A percentile compares a stretch with the other conserved stretches of the same genome.
Conservation (phyloP, 2,113 vertebrate species). For the Arenaria interpres region DNA sequence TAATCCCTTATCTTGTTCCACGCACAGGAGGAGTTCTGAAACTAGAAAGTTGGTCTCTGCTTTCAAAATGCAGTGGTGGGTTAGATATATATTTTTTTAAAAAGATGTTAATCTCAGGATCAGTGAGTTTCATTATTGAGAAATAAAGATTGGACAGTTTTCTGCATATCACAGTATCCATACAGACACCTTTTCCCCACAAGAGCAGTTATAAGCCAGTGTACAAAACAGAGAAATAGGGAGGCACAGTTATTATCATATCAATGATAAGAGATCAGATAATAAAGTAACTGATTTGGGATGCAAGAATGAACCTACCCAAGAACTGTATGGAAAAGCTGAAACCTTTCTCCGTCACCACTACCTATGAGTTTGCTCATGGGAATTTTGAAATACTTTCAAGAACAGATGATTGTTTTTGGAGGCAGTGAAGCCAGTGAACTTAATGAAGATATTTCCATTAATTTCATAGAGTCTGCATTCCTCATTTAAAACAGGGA, state of each 20-base stretch:
- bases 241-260: background rate
- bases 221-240: background rate
- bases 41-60: background rate
- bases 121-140: background rate
- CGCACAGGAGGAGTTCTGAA: background rate
- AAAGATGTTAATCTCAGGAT: background rate
- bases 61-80: background rate
- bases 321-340: background rate
- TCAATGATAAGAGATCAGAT: background rate
- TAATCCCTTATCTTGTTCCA: background rate
- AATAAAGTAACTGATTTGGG: rapidly evolving
- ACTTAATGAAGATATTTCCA: constrained; percentile 39
- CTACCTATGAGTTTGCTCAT: background rate
- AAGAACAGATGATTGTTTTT: background rate
- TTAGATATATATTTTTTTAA: background rate
- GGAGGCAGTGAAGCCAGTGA: background rate
- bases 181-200: background rate
- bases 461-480: constrained; percentile 20
- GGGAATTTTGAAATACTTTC: background rate
- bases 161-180: background rate
- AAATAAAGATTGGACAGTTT: background rate
- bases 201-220: background rate
- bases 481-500: constrained; percentile 36
- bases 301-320: background rate
- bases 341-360: background rate